Conservation (phyloP, 2,888 invertebrate genomes). For the Epinotia ramella region DNA sequence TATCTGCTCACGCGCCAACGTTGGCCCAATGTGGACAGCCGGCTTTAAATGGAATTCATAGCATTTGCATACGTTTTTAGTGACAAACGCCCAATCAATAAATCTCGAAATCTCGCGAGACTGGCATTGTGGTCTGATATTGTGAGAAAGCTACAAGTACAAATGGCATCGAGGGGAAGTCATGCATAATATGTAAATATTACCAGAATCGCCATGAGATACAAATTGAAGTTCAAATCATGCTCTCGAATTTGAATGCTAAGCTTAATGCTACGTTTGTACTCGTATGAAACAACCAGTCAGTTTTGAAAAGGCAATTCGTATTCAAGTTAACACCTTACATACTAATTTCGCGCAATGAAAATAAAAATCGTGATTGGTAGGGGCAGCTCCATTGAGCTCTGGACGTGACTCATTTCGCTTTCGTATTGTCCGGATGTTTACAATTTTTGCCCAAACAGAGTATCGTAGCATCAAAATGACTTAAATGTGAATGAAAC, state of each 20-base stretch:
- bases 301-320: constrained; percentile 10
- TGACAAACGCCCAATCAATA: too few relatives aligned
- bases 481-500: constrained; percentile 4
- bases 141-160: background rate
- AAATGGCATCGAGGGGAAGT: background rate
- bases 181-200: background rate
- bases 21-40: too few relatives aligned
- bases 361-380: constrained; percentile 24
- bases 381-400: constrained; percentile 15
- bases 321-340: constrained; percentile 28
- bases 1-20: too few relatives aligned
- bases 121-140: too few relatives aligned
- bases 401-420: constrained; percentile 40
- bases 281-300: constrained; percentile 5
- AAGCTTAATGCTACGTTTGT: background rate
- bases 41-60: too few relatives aligned
- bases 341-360: constrained; percentile 25
- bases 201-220: background rate
- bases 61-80: too few relatives aligned
- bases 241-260: background rate
- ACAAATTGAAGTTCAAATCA: constrained; percentile 10
- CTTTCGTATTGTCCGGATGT: constrained; percentile 41
- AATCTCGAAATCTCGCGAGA: too few relatives aligned
- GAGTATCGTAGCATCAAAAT: background rate
- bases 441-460: constrained; percentile 25